These are phyloP conservation scores for Pterocles orientalis DNA, from an alignment of 2,113 vertebrate genomes.

Conservation along the genomic window DNA sequence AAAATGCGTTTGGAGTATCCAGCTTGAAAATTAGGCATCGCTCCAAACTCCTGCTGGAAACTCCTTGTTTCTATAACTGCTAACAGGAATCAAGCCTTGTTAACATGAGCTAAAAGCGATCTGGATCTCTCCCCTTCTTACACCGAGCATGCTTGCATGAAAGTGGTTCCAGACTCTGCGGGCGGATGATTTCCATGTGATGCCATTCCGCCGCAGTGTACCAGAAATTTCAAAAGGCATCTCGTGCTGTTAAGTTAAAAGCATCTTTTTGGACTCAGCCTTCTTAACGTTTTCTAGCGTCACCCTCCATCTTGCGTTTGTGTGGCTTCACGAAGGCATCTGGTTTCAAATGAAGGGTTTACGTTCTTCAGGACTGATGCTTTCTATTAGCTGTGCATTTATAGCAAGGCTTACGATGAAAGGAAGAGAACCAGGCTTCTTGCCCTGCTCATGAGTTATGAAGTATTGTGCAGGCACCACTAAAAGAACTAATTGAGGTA, in stretches of 20 bases:
- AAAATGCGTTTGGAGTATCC: background rate
- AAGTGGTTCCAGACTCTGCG: background rate
- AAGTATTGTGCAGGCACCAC: background rate
- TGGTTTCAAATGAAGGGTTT: background rate
- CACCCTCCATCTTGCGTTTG: background rate
- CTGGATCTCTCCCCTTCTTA: background rate
- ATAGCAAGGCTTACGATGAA: background rate
- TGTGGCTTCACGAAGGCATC: background rate
- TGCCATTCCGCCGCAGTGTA: background rate
- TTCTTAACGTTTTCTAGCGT: background rate
- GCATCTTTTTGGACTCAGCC: background rate
- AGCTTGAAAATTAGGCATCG: slow-evolving; percentile 19
- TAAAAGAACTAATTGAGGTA: background rate
- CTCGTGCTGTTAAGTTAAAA: background rate
- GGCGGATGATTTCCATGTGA: background rate
- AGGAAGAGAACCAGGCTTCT: background rate
- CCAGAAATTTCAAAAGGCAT: background rate
- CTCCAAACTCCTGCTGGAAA: slow-evolving; percentile 41
- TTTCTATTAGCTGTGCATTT: background rate
- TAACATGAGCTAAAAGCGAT: slow-evolving; percentile 1
- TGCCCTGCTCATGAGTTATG: background rate
- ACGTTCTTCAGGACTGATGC: background rate
- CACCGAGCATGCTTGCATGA: background rate
- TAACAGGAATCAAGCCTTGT: slow-evolving; percentile 11
- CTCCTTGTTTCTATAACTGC: slow-evolving; percentile 17